A percentile compares a stretch with the other conserved stretches of the same genome.
phyloP scores from a whole-genome alignment of 1,140 invertebrate genomes.

The Drosophila sulfurigaster region DNA sequence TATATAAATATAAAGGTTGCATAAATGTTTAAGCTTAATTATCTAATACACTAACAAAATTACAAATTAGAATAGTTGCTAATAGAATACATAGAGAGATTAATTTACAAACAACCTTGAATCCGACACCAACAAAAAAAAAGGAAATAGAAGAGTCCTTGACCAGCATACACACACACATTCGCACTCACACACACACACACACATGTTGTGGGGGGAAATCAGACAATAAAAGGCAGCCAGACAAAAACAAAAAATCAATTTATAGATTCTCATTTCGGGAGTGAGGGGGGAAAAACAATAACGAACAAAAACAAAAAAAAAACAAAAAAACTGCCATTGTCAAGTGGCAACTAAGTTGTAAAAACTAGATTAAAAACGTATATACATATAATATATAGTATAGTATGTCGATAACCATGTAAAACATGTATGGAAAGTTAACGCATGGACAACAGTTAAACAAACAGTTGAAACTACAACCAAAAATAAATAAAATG shows the following conservation, averaged over 20 bases:
- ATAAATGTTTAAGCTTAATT: conserved; percentile 62
- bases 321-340: not conserved
- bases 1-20: conserved; percentile 71
- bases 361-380: conserved; percentile 3
- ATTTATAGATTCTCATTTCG: conserved; percentile 9
- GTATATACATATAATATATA: not conserved
- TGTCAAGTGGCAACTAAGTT: conserved; percentile 2
- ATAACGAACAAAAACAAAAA: too few relatives aligned
- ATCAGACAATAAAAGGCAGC: conserved; percentile 12
- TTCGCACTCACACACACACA: not conserved
- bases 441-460: conserved; percentile 1
- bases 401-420: conserved; percentile 4
- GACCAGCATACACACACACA: not conserved
- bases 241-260: conserved; percentile 15
- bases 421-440: conserved; percentile 5
- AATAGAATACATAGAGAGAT: not conserved
- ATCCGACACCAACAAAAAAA: conserved; percentile 18
- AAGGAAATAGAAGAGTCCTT: not conserved
- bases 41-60: conserved; percentile 33
- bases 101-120: conserved; percentile 26
- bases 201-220: not conserved
- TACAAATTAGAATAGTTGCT: conserved; percentile 11
- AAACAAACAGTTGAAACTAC: conserved; percentile 14
- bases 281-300: conserved; percentile 2
- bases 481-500: conserved; percentile 3